A percentile compares a stretch with the other conserved stretches of the same genome.
Evolutionary conservation across 2,797 vertebrate genomes (phyloP).

Genomic region (Bradypodion pumilum): DNA sequence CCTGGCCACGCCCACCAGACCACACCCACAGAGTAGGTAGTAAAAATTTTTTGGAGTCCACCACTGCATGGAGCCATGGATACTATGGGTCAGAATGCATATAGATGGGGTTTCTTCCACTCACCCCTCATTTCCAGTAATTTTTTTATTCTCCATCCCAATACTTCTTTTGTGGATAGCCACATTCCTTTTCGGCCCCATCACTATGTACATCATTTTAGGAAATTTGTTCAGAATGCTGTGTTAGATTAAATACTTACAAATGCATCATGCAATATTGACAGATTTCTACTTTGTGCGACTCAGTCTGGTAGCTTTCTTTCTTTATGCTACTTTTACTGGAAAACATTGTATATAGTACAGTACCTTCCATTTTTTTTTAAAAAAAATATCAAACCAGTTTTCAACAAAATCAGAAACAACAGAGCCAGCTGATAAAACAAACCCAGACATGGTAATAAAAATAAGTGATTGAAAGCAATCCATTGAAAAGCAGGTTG

Average conservation of each 20-base stretch:
- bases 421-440: background rate
- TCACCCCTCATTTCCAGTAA: background rate
- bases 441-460: background rate
- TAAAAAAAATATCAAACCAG: background rate
- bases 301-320: background rate
- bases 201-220: too few relatives aligned
- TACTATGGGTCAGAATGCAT: too few relatives aligned
- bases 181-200: background rate
- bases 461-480: background rate
- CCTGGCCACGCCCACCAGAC: too few relatives aligned
- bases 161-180: background rate
- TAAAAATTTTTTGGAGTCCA: too few relatives aligned
- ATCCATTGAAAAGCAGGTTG: background rate
- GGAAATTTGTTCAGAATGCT: too few relatives aligned
- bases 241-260: too few relatives aligned
- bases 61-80: too few relatives aligned
- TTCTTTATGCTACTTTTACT: background rate
- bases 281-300: background rate
- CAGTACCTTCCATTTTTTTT: background rate
- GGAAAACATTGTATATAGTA: background rate
- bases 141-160: background rate
- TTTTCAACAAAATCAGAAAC: background rate
- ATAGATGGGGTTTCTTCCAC: too few relatives aligned
- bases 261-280: background rate
- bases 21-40: too few relatives aligned